Conservation (phyloP, 1,140 invertebrate genomes). For the Zaprionus ornatus region DNA sequence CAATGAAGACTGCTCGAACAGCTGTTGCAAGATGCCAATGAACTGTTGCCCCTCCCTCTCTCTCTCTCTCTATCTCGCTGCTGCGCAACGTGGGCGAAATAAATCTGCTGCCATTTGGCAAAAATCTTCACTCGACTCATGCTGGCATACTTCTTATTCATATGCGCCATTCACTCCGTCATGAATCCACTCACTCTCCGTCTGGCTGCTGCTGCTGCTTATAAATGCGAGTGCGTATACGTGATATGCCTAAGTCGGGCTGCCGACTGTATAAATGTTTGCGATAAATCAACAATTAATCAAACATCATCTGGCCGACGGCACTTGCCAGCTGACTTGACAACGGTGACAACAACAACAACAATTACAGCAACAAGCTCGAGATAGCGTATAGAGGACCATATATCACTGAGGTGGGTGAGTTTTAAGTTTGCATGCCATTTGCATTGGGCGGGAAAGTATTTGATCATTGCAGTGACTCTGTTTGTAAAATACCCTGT, state of each 20-base stretch:
- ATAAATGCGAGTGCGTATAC: slow-evolving; percentile 61
- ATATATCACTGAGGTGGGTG: slow-evolving; percentile 24
- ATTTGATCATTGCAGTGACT: background rate
- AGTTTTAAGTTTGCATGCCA: background rate
- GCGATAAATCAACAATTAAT: slow-evolving; percentile 79
- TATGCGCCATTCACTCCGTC: slow-evolving; percentile 25
- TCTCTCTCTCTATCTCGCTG: background rate
- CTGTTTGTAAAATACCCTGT: background rate
- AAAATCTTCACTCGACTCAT: slow-evolving; percentile 48
- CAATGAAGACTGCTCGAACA: slow-evolving; percentile 31
- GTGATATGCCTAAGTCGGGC: slow-evolving; percentile 35
- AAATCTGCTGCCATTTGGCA: slow-evolving; percentile 75
- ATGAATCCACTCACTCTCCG: slow-evolving; percentile 16
- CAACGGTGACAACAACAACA: slow-evolving; percentile 28
- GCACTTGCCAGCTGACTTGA: slow-evolving; percentile 40
- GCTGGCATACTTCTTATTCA: slow-evolving; percentile 51
- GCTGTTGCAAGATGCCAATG: slow-evolving; percentile 73
- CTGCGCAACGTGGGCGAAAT: slow-evolving; percentile 57
- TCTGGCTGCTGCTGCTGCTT: slow-evolving; percentile 17
- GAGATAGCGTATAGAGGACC: background rate
- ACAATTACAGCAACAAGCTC: slow-evolving; percentile 6
- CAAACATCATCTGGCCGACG: slow-evolving; percentile 60
- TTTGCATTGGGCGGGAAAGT: background rate
- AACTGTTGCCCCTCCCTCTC: slow-evolving; percentile 35
- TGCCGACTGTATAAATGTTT: slow-evolving; percentile 11